These are phyloP conservation scores for Australoheros scitulus DNA, from an alignment of 2,113 vertebrate genomes.

Conservation along the genomic window DNA sequence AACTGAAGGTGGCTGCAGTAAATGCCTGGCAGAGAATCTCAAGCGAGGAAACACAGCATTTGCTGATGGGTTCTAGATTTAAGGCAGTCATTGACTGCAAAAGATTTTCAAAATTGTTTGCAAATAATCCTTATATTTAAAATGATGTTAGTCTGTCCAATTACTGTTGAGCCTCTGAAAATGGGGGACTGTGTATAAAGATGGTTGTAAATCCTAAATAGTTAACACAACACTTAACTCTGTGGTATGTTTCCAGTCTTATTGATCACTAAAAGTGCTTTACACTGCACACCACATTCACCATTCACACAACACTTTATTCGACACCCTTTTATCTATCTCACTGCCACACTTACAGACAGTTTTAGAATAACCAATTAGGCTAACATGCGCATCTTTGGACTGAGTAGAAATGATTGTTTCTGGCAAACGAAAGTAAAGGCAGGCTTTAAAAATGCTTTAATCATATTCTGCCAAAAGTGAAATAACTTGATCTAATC, in stretches of 20 bases:
- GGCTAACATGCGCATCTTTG: not conserved
- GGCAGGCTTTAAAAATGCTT: not conserved
- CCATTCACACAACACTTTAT: not conserved
- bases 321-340: not conserved
- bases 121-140: too few species aligned
- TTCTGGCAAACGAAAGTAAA: not conserved
- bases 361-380: not conserved
- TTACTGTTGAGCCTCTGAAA: too few species aligned
- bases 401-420: not conserved
- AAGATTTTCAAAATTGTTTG: too few species aligned
- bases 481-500: not conserved
- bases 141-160: too few species aligned
- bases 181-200: too few species aligned
- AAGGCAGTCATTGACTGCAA: too few species aligned
- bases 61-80: too few species aligned
- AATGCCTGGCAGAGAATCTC: too few species aligned
- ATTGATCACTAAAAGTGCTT: not conserved
- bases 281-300: not conserved
- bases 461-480: constrained; percentile 1
- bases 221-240: not conserved
- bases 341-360: not conserved
- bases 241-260: not conserved
- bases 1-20: too few species aligned
- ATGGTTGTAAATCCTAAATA: too few species aligned
- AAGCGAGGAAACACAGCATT: too few species aligned